Evolutionary conservation across 2,888 invertebrate species (phyloP), one percentile per base, ranked within the genome.

Genomic region (Luperina testacea): DNA sequence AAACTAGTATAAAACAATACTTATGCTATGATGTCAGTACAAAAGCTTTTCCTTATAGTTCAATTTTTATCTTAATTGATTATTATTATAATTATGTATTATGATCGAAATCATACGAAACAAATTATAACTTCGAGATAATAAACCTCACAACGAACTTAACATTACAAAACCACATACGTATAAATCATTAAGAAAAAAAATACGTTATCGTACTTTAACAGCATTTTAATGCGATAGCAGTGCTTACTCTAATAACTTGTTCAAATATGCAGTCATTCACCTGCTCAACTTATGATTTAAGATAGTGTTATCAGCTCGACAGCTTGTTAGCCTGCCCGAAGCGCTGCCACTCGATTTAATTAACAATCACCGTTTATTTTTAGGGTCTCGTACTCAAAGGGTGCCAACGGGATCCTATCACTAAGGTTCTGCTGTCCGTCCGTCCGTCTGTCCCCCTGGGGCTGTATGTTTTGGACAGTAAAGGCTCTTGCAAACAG

Each of bases 261-360:
- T 91, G 91, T 91, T 90, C 90, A 92, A 93, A 94, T 92, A 93
- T 87, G 87, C 88, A 94, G 92, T 94, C 94, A 91, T 93, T 94
- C 94, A 95, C 95, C 94, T 95, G 94, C 90, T 90, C 92, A 91
- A 90, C 91, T 92, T 91, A 93, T 92, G 92, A 93, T 92, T 90
- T 86, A 87, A 93, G 93, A 93, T 92, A 92, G 82, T 84, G 82
- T 88, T 92, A 92, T 92, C 90, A 87, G 59, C 72, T 27, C 65
- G 86, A 88, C 92, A 88, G 88, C 90, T 88, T 86, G 80, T 75
- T 89, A 88, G 67, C 63, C 53, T 42, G 72, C 45, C 45, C 27
- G 70, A 13, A 75, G 61, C 65, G 61, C 59, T 57, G 73, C 38
- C 72, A 75, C 64, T 69, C 80, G 69, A 77, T 82, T 86, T 87